phyloP scores from a whole-genome alignment of 2,113 vertebrate genomes.

The Climacteris rufus region DNA sequence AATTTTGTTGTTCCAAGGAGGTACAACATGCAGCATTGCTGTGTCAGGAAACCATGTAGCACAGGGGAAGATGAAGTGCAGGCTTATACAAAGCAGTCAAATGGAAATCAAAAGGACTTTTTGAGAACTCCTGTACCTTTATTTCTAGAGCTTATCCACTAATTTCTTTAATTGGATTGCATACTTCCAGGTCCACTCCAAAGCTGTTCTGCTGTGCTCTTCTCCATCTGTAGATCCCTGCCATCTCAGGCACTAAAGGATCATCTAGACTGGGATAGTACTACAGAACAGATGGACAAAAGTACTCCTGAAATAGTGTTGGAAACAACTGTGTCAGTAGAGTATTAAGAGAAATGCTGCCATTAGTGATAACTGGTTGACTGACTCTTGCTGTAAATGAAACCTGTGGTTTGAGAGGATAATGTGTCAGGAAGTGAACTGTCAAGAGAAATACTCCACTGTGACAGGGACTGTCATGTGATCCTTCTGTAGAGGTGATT shows the following conservation, averaged over 20 bases:
- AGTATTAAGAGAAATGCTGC: neutral
- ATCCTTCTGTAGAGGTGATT: neutral
- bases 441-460: neutral
- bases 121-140: constrained; percentile 84
- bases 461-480: neutral
- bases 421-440: neutral
- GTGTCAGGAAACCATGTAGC: constrained; percentile 63
- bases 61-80: constrained; percentile 63
- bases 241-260: constrained; percentile 87
- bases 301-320: constrained; percentile 66
- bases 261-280: constrained; percentile 84
- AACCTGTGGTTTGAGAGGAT: neutral
- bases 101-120: constrained; percentile 85
- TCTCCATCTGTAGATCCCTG: constrained; percentile 87
- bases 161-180: constrained; percentile 85
- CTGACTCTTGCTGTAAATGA: neutral
- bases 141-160: constrained; percentile 80
- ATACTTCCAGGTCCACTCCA: constrained; percentile 92
- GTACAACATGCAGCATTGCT: constrained; percentile 65
- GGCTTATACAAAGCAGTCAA: constrained; percentile 89
- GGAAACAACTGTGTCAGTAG: neutral
- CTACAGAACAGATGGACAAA: constrained; percentile 89
- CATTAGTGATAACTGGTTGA: neutral
- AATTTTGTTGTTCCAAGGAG: constrained; percentile 60
- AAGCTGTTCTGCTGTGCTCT: constrained; percentile 88